Conservation (phyloP, 2,888 invertebrate species). For the Patella depressa region DNA sequence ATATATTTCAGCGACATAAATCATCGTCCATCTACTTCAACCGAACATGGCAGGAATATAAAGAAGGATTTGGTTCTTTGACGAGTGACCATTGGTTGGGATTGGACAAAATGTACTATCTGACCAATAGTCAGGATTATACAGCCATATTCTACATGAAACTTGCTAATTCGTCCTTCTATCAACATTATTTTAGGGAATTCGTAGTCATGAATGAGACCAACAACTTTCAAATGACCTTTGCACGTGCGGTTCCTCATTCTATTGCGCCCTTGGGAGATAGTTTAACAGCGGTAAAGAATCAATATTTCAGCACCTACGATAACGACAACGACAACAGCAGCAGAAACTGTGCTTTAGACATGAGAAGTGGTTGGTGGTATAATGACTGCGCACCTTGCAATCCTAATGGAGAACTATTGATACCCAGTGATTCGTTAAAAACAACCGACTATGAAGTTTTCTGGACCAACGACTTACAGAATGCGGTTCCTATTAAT, state of each 20-base stretch:
- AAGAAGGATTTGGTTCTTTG: constrained; percentile 11
- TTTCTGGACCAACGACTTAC: neutral
- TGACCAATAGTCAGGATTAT: neutral
- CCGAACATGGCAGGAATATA: constrained; percentile 11
- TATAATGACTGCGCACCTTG: constrained; percentile 15
- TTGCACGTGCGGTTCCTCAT: neutral
- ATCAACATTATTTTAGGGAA: constrained; percentile 1
- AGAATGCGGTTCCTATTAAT: neutral
- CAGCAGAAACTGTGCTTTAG: constrained; percentile 6
- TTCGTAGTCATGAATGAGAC: constrained; percentile 14
- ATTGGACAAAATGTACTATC: neutral
- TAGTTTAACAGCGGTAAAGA: neutral
- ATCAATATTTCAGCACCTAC: neutral
- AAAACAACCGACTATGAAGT: neutral
- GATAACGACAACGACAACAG: constrained; percentile 3
- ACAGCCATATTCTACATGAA: neutral
- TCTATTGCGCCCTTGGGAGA: neutral
- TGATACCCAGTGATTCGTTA: neutral
- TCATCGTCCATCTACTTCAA: neutral
- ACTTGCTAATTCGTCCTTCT: neutral
- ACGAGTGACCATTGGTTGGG: constrained; percentile 16
- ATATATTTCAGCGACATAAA: neutral
- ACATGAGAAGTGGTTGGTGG: constrained; percentile 12
- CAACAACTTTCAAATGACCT: constrained; percentile 11
- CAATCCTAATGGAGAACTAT: constrained; percentile 16